Evolutionary conservation across 2,113 vertebrate genomes (phyloP), one percentile per base, ranked within the genome.

Genomic region (Chlorodrepanis virens): DNA sequence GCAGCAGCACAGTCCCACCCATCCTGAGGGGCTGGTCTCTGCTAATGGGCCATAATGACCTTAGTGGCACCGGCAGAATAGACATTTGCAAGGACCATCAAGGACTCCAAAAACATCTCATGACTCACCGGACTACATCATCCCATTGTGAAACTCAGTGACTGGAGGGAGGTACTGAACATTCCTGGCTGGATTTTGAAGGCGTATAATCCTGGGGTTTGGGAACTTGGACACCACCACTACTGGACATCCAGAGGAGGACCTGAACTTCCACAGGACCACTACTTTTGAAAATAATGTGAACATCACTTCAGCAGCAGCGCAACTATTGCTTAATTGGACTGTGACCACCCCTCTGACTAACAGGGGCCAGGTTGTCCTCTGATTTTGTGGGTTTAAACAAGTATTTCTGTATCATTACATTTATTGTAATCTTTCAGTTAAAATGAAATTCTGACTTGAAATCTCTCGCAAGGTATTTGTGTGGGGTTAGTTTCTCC

Each of bases 71-170:
- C 11, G 33, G 33, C 68, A 45, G 27, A 84, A 63, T 2, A 8
- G n/a, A 12, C 14, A 72, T 18, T 57, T 45, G 49, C 17, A 61
- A 13, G 35, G 27, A 20, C 39, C 17, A 37, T 9, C 47, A 18
- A 33, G 47, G 33, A 21, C 14, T 83, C 39, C 39, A 72, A 31
- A 72, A 39, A 14, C 4, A 9, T 25, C 14, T 31, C 18, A 22
- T 63, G 11, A 28, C 23, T 72, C 28, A 23, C 1, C 3, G 29
- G 29, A 74, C 6, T 40, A 28, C 24, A 24, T 12, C 12, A 47
- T n/a, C 5, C 23, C n/a, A 10, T 19, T 15, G 24, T 24, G 50
- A 40, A 56, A 12, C 28, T 40, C 9, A 1, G 3, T 1, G 1
- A 9, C 18, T 35, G 1, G 0, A 39, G 11, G 10, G 6, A 74